These are phyloP conservation scores for Tiliqua scincoides DNA, from an alignment of 2,113 vertebrate genomes.

Conservation along the genomic window DNA sequence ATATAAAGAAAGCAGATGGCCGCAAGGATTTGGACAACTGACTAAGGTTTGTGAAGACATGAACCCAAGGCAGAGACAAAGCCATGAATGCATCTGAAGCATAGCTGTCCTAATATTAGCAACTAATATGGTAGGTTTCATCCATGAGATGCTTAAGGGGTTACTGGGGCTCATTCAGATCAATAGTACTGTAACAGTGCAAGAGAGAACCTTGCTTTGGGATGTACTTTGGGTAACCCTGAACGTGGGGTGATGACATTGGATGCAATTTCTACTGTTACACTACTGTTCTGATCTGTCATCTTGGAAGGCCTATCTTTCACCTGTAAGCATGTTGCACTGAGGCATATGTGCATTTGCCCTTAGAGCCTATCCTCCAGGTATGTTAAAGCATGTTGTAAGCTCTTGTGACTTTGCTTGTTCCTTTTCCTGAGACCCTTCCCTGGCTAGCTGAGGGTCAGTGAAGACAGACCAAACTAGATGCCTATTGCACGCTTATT, in stretches of 20 bases:
- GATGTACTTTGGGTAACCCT: not conserved
- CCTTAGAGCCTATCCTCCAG: not conserved
- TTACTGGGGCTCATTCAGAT: too few relatives aligned
- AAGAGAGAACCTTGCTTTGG: not conserved
- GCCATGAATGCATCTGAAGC: constrained; percentile 87
- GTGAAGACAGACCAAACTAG: not conserved
- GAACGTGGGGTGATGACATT: not conserved
- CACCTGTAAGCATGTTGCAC: not conserved
- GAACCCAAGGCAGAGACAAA: too few relatives aligned
- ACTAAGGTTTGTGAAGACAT: too few relatives aligned
- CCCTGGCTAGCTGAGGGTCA: not conserved
- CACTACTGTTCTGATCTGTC: not conserved
- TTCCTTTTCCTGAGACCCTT: not conserved
- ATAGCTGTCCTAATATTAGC: constrained; percentile 35
- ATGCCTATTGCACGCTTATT: too few relatives aligned
- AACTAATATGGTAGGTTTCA: too few relatives aligned
- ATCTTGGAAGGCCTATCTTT: not conserved
- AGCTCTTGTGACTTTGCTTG: not conserved
- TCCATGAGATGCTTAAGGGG: too few relatives aligned
- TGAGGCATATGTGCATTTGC: not conserved
- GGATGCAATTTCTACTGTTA: not conserved
- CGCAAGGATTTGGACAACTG: too few relatives aligned
- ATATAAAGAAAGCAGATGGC: constrained; percentile 86
- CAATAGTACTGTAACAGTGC: too few relatives aligned
- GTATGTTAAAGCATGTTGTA: not conserved